Conservation (phyloP, 2,113 vertebrate species). For the Ciconia maguari region DNA sequence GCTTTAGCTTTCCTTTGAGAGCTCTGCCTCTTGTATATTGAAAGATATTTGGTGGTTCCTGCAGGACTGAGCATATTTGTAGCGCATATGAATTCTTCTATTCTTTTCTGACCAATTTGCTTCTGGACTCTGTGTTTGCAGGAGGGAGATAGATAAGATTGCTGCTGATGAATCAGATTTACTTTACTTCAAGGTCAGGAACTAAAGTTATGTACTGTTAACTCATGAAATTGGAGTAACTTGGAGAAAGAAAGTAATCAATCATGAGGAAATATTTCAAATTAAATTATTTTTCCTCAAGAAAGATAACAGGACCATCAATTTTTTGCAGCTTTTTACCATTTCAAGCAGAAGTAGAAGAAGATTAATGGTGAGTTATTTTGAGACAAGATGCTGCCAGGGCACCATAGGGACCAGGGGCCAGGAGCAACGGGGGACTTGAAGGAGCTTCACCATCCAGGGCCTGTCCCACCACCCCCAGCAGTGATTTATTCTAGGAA, state of each 20-base stretch:
- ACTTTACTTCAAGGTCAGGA: neutral
- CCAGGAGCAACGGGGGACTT: accelerated
- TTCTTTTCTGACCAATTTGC: neutral
- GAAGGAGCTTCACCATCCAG: neutral
- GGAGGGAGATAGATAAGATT: neutral
- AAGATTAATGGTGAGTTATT: neutral
- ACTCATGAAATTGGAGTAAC: neutral
- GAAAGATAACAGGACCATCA: neutral
- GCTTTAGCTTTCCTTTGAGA: neutral
- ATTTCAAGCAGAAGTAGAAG: neutral
- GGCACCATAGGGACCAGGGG: neutral
- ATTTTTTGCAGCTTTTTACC: neutral
- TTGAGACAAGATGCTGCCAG: neutral
- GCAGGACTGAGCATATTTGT: neutral
- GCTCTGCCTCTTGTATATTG: neutral
- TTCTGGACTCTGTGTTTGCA: neutral
- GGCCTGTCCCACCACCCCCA: neutral
- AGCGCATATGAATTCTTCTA: neutral
- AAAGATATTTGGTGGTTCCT: neutral
- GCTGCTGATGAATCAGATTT: neutral
- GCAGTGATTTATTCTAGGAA: neutral
- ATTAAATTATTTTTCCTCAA: neutral
- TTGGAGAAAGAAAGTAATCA: neutral
- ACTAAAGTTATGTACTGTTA: neutral
- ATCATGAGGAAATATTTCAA: neutral